phyloP scores from a whole-genome alignment of 2,888 invertebrate species.

The Ornithoptera alexandrae region DNA sequence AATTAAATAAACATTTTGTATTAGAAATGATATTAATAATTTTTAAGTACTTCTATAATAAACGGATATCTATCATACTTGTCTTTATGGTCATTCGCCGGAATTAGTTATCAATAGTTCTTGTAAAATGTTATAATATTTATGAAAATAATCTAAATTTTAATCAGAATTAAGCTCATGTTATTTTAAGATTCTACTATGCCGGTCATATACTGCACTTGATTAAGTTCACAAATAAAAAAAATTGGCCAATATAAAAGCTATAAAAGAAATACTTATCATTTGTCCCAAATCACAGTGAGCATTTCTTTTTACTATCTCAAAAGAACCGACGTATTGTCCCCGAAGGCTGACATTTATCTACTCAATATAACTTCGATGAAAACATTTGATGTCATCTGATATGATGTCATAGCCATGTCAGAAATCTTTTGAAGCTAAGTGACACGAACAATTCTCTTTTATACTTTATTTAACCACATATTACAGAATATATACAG shows the following conservation, averaged over 20 bases:
- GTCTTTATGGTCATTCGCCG: no score
- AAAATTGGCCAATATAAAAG: constrained; percentile 16
- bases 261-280: constrained; percentile 27
- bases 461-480: constrained; percentile 41
- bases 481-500: constrained; percentile 2
- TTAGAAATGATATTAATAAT: no score
- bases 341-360: constrained; percentile 68
- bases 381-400: constrained; percentile 71
- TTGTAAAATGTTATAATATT: no score
- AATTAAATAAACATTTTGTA: no score
- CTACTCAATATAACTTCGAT: constrained; percentile 71
- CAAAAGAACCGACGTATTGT: constrained; percentile 60
- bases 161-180: neutral
- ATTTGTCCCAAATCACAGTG: constrained; percentile 27
- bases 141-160: neutral
- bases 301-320: constrained; percentile 46
- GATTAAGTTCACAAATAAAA: constrained; percentile 1
- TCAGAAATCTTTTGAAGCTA: constrained; percentile 52
- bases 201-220: neutral
- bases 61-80: no score
- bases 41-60: no score
- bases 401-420: constrained; percentile 68
- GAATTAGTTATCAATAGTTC: no score
- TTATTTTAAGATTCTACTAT: neutral
- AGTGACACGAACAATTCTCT: constrained; percentile 57